Conservation (phyloP, 2,797 vertebrate genomes). For the Notoglanidium macrostoma region DNA sequence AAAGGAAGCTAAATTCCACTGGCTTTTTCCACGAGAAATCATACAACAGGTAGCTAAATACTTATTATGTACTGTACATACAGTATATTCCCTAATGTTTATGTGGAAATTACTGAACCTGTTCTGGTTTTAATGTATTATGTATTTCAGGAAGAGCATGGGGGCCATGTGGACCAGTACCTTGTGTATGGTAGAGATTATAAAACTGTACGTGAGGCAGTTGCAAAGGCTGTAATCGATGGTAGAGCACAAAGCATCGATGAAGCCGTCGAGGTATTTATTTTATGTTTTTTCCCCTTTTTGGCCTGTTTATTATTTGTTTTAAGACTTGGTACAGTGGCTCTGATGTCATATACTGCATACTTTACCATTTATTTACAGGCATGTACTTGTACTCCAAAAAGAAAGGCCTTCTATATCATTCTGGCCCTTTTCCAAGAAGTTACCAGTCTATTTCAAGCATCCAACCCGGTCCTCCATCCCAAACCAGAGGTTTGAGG, state of each 20-base stretch:
- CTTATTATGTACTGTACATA: not conserved
- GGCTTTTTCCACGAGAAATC: constrained; percentile 85
- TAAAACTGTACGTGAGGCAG: constrained; percentile 79
- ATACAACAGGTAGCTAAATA: constrained; percentile 18
- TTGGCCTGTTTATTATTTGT: not conserved
- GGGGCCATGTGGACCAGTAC: constrained; percentile 78
- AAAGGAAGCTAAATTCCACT: constrained; percentile 64
- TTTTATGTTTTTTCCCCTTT: not conserved
- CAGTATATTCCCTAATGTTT: not conserved
- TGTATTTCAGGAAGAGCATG: constrained; percentile 62
- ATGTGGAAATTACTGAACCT: not conserved
- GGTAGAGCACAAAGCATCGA: constrained; percentile 64
- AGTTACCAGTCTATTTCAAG: constrained; percentile 76
- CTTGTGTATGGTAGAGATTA: constrained; percentile 83
- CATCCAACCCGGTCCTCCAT: constrained; percentile 58
- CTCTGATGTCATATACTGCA: not conserved
- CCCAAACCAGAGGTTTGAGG: constrained; percentile 76
- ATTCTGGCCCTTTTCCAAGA: constrained; percentile 87
- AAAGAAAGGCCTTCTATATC: constrained; percentile 68
- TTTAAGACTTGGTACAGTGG: not conserved
- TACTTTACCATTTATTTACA: not conserved
- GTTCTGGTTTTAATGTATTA: not conserved
- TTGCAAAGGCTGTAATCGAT: constrained; percentile 75
- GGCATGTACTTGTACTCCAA: constrained; percentile 37
- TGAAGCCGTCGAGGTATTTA: constrained; percentile 75